Evolutionary conservation across 2,888 invertebrate genomes (phyloP).

Genomic region (Hedya salicella): DNA sequence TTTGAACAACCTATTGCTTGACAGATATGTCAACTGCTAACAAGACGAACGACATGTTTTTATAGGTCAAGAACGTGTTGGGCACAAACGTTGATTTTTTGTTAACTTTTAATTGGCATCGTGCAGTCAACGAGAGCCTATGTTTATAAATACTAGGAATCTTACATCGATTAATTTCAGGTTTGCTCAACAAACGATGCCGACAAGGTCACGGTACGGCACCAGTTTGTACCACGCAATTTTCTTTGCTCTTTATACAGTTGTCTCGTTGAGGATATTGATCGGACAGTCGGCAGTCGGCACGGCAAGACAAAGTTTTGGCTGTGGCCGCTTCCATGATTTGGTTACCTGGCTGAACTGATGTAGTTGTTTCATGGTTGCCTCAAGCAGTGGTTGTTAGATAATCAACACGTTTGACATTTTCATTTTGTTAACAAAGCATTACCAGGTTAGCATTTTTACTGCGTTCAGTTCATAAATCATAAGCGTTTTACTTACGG

Average conservation of each 20-base stretch:
- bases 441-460: no score
- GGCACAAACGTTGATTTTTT: conserved; percentile 17
- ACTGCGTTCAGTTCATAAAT: not conserved
- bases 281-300: conserved; percentile 47
- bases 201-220: conserved; percentile 77
- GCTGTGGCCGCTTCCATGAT: conserved; percentile 30
- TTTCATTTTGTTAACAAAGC: not conserved
- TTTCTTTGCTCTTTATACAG: conserved; percentile 63
- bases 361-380: conserved; percentile 21
- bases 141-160: conserved; percentile 64
- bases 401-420: conserved; percentile 9
- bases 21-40: conserved; percentile 38
- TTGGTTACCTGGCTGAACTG: conserved; percentile 14
- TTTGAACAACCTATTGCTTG: conserved; percentile 42
- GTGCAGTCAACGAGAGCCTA: conserved; percentile 48
- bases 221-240: conserved; percentile 80
- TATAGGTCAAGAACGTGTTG: conserved; percentile 23
- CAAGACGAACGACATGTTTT: conserved; percentile 26
- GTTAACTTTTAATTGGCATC: conserved; percentile 26
- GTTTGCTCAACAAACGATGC: conserved; percentile 66
- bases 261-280: conserved; percentile 56
- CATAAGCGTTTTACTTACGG: not conserved
- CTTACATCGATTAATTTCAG: conserved; percentile 71
- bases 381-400: not conserved
- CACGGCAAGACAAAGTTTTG: conserved; percentile 43